Base-by-base conservation (phyloP, 2,888 invertebrate genomes). In the Machimus atricapillus region DNA sequence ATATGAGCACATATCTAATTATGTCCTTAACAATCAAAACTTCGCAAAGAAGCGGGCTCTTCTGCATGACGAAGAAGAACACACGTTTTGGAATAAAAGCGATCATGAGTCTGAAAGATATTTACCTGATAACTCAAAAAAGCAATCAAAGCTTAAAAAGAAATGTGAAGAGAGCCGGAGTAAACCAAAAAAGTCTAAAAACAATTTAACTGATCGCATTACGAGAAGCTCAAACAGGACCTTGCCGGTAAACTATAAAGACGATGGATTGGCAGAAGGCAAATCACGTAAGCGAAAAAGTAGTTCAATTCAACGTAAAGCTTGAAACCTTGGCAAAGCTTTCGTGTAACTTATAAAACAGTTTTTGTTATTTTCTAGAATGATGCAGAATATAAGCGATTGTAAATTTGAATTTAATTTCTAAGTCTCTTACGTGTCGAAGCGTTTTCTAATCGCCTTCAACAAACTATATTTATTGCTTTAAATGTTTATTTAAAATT, bases 1-100 rank as follows among this genome's bases (percentile, higher is more conserved):
- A 83, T 74, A 88, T 31, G 87, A 89, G 66, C 88, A 89, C 58
- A 87, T 89, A 46, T 88, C 87, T 40, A 89, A 89, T 66, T 88
- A 87, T 74, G 76, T 88, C 40, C 89, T 89, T 85, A 89, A 89
- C 58, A 88, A 88, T 40, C 88, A 88, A 87, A 89, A 89, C 87
- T 88, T 89, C n/a, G 89, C 88, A 82, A 89, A 88, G 23, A 89
- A 89, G 66, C 88, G 88, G 79, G 88, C 89, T 5, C 87, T 89
- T 19, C 43, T 89, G 4, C 52, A 66, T 14, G 66, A 73, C 43
- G 86, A 81, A 56, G 78, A 52, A 19, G 27, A 31, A 43, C 78
- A 79, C 66, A 31, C 16, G 12, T 82, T 34, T 58, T 82, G 46
- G 46, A 34, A 56, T 79, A 79, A 86, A 79, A 12, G 14, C 31